phyloP scores from a whole-genome alignment of 2,113 vertebrate species.

The Pedetes capensis region DNA sequence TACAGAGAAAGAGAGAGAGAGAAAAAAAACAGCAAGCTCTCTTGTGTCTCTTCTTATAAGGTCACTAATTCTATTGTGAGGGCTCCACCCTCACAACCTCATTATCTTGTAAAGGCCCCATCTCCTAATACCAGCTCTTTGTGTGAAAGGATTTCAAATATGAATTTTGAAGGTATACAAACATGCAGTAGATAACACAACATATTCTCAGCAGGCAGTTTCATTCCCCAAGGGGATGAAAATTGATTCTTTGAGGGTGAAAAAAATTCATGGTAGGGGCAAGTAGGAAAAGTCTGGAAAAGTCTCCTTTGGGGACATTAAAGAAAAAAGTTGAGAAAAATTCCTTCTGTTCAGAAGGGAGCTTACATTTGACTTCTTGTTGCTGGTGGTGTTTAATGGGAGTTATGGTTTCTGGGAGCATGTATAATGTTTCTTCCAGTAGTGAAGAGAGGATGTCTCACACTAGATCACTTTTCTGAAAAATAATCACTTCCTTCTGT shows the following conservation, averaged over 20 bases:
- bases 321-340: not conserved
- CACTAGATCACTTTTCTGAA: not conserved
- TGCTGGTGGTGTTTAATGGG: not conserved
- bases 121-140: not conserved
- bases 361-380: not conserved
- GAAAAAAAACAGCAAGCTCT: rapidly evolving
- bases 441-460: not conserved
- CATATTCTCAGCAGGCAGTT: not conserved
- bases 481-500: not conserved
- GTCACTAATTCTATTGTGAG: no score
- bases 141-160: not conserved
- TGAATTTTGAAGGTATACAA: not conserved
- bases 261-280: not conserved
- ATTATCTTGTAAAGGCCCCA: not conserved
- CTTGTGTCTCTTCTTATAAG: not conserved
- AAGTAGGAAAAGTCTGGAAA: not conserved
- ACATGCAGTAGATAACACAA: rapidly evolving
- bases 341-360: not conserved
- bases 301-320: not conserved
- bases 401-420: not conserved
- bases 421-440: not conserved
- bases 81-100: not conserved
- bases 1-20: not conserved
- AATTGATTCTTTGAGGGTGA: not conserved
- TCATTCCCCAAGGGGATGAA: not conserved